Percentiles rank a stretch among this genome's conserved stretches.
These are phyloP conservation scores for Stenopsyche tienmushanensis DNA, from an alignment of 1,140 invertebrate genomes.

Conservation along the genomic window DNA sequence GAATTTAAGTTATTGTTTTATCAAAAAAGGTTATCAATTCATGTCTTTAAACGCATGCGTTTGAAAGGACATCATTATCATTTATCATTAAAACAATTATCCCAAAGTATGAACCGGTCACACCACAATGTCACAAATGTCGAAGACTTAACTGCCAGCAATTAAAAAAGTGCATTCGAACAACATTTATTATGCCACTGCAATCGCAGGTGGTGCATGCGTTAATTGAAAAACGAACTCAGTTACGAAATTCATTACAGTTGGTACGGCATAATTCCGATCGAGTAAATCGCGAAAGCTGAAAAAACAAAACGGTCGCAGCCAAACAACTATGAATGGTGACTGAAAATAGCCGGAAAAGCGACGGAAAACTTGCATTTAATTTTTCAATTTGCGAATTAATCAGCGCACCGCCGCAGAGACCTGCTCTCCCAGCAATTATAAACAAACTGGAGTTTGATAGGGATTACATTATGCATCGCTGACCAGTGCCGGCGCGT, in stretches of 20 bases:
- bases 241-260: slow-evolving; percentile 1
- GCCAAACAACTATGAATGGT: background rate
- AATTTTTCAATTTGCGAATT: slow-evolving; percentile 32
- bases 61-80: no score
- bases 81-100: no score
- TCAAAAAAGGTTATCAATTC: no score
- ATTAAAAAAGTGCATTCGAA: no score
- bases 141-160: no score
- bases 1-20: no score
- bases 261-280: background rate
- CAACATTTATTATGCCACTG: background rate
- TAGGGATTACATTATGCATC: background rate
- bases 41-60: no score
- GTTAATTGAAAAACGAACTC: background rate
- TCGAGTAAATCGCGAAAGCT: background rate
- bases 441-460: background rate
- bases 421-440: background rate
- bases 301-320: slow-evolving; percentile 1
- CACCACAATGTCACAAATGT: no score
- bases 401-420: slow-evolving; percentile 17
- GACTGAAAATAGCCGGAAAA: background rate
- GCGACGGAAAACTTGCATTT: slow-evolving; percentile 8
- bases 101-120: no score
- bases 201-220: background rate
- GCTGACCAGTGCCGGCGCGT: background rate